A percentile compares a stretch with the other conserved stretches of the same genome.
These are phyloP conservation scores for Drosophila punjabiensis DNA, from an alignment of 1,140 invertebrate genomes.

Conservation along the genomic window DNA sequence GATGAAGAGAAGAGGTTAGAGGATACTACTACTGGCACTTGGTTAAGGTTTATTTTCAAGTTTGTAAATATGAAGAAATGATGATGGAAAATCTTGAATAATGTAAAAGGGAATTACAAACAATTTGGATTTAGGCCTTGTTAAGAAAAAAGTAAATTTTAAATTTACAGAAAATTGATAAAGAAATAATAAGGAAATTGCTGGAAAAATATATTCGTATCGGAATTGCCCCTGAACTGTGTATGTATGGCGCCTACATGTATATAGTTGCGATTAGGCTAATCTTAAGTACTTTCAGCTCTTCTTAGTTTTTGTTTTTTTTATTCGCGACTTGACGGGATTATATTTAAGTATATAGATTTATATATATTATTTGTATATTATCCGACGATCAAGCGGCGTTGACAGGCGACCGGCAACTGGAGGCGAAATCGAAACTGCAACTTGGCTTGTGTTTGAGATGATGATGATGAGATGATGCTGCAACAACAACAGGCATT, in stretches of 20 bases:
- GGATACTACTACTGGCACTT: not conserved
- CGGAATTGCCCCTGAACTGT: constrained; percentile 1
- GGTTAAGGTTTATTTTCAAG: constrained; percentile 11
- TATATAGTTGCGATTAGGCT: constrained; percentile 10
- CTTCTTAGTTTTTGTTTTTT: not conserved
- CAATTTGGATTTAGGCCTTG: not conserved
- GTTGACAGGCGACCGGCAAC: constrained; percentile 52
- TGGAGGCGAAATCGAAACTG: constrained; percentile 53
- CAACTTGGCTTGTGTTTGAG: constrained; percentile 29
- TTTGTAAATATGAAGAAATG: constrained; percentile 16
- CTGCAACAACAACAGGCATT: constrained; percentile 5
- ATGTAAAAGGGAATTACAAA: not conserved
- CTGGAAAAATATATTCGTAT: not conserved
- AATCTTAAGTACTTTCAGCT: not conserved
- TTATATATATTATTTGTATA: constrained; percentile 1
- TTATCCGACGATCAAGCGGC: constrained; percentile 39
- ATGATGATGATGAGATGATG: constrained; percentile 13
- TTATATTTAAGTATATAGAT: constrained; percentile 4
- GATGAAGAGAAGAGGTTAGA: not conserved
- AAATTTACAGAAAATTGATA: not conserved
- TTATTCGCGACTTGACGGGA: not conserved
- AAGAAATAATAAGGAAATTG: not conserved
- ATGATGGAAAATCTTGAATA: not conserved
- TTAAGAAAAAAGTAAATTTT: not conserved
- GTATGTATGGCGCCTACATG: too few species aligned